Evolutionary conservation across 2,113 vertebrate genomes (phyloP).

Genomic region (Mesembrinibis cayennensis): DNA sequence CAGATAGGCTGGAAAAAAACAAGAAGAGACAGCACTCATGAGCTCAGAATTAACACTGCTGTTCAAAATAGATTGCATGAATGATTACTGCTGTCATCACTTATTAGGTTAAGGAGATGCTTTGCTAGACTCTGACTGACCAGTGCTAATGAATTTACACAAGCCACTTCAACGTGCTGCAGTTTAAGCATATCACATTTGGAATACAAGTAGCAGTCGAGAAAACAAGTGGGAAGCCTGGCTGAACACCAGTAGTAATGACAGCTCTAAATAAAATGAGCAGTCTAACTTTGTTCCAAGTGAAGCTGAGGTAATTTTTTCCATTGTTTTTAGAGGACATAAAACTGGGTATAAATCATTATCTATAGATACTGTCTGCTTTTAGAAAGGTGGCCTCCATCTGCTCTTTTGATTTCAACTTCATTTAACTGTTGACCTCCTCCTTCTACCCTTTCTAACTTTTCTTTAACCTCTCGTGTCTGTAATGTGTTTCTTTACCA

Average conservation of each 20-base stretch:
- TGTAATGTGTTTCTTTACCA: neutral
- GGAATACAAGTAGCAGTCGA: neutral
- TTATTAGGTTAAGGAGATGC: neutral
- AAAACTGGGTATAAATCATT: neutral
- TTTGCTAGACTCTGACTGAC: neutral
- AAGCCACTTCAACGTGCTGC: neutral
- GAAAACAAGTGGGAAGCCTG: neutral
- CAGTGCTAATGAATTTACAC: neutral
- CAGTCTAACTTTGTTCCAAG: neutral
- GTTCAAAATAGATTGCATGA: neutral
- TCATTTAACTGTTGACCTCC: neutral
- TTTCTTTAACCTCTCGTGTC: neutral
- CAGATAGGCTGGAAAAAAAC: constrained; percentile 78
- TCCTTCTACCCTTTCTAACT: neutral
- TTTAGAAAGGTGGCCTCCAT: neutral
- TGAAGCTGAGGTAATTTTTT: neutral
- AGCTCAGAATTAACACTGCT: neutral
- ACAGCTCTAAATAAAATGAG: neutral
- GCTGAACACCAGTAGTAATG: neutral
- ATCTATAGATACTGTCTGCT: neutral
- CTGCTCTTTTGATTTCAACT: neutral
- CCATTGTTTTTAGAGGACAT: neutral
- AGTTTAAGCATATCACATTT: neutral
- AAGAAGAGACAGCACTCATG: neutral
- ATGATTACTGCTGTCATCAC: neutral